Conservation (phyloP, 37 sponge, comb jelly and placozoan species). For the Beroe forskalii region DNA sequence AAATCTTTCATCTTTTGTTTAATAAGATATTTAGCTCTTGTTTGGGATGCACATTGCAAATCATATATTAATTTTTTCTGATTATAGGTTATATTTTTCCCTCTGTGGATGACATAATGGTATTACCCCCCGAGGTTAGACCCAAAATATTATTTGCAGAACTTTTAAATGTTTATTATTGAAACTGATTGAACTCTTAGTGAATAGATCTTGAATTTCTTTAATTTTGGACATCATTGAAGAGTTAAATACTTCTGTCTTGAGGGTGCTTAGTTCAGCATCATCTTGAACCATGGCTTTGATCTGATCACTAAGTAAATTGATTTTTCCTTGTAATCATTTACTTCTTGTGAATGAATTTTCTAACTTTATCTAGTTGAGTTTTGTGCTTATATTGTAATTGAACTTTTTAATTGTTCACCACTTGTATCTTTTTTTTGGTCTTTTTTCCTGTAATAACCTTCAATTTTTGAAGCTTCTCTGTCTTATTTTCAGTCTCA, state of each 20-base stretch:
- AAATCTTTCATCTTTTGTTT: neutral
- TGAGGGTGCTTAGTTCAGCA: neutral
- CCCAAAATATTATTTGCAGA: neutral
- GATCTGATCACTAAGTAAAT: neutral
- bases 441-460: neutral
- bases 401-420: too few species aligned
- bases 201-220: neutral
- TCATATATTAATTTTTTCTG: neutral
- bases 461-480: too few species aligned
- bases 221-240: neutral
- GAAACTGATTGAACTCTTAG: neutral
- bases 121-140: neutral
- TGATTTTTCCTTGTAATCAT: neutral
- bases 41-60: neutral
- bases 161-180: neutral
- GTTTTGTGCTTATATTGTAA: neutral
- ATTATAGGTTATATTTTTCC: neutral
- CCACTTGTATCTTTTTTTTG: too few species aligned
- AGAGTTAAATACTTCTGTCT: neutral
- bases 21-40: constrained; percentile 5
- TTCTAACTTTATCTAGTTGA: neutral
- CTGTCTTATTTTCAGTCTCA: too few species aligned
- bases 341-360: neutral
- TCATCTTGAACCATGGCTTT: neutral
- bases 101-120: constrained; percentile 9